phyloP scores from a whole-genome alignment of 2,888 invertebrate genomes.

The Zygothrica quintamaculata region DNA sequence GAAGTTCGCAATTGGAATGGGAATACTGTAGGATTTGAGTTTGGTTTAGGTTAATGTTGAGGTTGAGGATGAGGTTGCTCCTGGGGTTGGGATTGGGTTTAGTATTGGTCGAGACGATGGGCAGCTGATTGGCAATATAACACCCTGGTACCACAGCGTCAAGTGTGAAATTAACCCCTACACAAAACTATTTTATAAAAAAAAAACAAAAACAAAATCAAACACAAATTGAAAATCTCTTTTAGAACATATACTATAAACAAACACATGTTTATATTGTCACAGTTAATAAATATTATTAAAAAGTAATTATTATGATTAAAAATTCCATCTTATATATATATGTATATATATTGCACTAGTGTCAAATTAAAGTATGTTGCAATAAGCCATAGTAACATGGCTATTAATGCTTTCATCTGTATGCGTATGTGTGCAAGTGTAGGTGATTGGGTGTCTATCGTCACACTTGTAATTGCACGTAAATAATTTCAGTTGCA shows the following conservation, averaged over 20 bases:
- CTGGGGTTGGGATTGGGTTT: slow-evolving; percentile 12
- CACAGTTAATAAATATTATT: too few species aligned
- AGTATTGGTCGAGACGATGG: slow-evolving; percentile 18
- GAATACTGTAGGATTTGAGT: slow-evolving; percentile 3
- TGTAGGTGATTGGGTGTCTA: background rate
- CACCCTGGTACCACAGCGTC: slow-evolving; percentile 29
- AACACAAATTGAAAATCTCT: too few species aligned
- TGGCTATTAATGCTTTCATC: slow-evolving; percentile 18
- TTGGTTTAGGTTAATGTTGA: background rate
- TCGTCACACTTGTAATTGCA: slow-evolving; percentile 57
- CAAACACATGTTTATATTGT: too few species aligned
- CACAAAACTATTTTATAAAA: too few species aligned
- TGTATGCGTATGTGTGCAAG: background rate
- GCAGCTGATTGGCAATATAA: slow-evolving; percentile 69
- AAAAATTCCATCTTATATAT: too few species aligned
- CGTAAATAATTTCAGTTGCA: slow-evolving; percentile 60
- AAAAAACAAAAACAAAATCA: too few species aligned
- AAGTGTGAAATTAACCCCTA: slow-evolving; percentile 35
- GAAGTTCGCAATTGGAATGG: slow-evolving; percentile 15
- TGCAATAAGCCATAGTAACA: background rate
- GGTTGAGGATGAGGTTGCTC: slow-evolving; percentile 13
- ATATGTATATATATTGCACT: background rate
- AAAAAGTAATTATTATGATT: too few species aligned
- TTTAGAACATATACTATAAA: too few species aligned
- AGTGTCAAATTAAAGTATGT: background rate